Evolutionary conservation across 2,797 vertebrate genomes (phyloP).

Genomic region (Sebastes oblongus): DNA sequence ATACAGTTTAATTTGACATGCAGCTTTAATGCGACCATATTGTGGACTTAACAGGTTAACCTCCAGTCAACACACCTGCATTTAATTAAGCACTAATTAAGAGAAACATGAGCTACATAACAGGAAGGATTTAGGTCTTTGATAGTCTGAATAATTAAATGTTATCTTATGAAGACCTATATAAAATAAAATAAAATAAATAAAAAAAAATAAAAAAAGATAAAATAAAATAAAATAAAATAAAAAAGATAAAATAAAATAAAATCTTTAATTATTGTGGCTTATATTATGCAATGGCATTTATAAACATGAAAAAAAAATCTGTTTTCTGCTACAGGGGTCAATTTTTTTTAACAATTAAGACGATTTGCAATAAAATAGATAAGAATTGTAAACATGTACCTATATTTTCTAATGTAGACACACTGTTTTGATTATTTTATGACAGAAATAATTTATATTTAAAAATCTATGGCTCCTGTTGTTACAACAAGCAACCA

Average conservation of each 20-base stretch:
- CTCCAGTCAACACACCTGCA: not conserved
- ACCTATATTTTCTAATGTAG: not conserved
- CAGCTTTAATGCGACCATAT: not conserved
- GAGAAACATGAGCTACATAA: not conserved
- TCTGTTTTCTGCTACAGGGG: not conserved
- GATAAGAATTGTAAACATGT: not conserved
- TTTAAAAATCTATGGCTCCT: not conserved
- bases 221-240: too few relatives aligned
- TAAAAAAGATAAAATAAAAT: not conserved
- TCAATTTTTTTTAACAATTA: not conserved
- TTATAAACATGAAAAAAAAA: not conserved
- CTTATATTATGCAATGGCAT: not conserved
- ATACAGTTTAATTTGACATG: not conserved
- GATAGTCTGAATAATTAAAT: not conserved
- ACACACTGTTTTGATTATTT: not conserved
- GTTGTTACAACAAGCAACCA: constrained; percentile 8
- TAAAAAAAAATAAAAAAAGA: too few relatives aligned
- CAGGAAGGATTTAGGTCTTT: not conserved
- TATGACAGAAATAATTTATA: not conserved
- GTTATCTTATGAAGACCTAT: not conserved
- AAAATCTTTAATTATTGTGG: not conserved
- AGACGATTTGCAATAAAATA: not conserved
- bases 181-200: too few relatives aligned
- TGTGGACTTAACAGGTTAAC: not conserved
- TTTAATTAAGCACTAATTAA: not conserved